Percentiles rank a stretch among this genome's conserved stretches.
These are phyloP conservation scores for Campoletis raptor DNA, from an alignment of 2,888 invertebrate species.

Conservation along the genomic window DNA sequence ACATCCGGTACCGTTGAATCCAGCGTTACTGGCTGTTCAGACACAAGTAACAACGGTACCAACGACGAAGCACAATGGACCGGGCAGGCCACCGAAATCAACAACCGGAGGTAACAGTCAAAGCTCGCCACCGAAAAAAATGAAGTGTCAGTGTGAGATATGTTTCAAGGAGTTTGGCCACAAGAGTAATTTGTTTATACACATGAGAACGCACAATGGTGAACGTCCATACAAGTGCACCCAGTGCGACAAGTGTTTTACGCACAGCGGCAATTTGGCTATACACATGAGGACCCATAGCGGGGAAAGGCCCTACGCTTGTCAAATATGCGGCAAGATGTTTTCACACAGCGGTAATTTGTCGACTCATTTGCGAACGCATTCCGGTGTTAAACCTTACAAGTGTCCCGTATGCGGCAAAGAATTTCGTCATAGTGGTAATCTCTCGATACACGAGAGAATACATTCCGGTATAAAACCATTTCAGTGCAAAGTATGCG, in stretches of 20 bases:
- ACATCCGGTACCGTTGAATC: conserved; percentile 72
- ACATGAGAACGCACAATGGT: conserved; percentile 84
- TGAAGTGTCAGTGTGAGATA: conserved; percentile 83
- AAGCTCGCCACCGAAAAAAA: conserved; percentile 75
- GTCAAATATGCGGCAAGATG: conserved; percentile 84
- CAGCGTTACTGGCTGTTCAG: conserved; percentile 42
- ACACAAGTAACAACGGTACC: conserved; percentile 42
- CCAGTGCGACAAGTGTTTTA: conserved; percentile 84
- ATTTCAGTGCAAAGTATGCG: conserved; percentile 84
- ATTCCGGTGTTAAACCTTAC: conserved; percentile 83
- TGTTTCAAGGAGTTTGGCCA: conserved; percentile 84
- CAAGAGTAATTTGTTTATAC: conserved; percentile 83
- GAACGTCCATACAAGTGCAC: conserved; percentile 83
- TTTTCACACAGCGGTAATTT: conserved; percentile 84
- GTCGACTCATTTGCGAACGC: conserved; percentile 83
- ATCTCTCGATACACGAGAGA: conserved; percentile 83
- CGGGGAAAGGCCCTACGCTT: conserved; percentile 83
- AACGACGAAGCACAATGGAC: conserved; percentile 77
- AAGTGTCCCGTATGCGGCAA: conserved; percentile 83
- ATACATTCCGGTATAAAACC: conserved; percentile 84
- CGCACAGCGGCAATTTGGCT: conserved; percentile 83
- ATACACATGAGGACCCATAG: conserved; percentile 84
- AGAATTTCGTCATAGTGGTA: conserved; percentile 84
- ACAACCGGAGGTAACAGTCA: conserved; percentile 26
- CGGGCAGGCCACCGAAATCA: conserved; percentile 80